These are phyloP conservation scores for Ooceraea biroi DNA, from an alignment of 1,140 invertebrate species.

Conservation along the genomic window DNA sequence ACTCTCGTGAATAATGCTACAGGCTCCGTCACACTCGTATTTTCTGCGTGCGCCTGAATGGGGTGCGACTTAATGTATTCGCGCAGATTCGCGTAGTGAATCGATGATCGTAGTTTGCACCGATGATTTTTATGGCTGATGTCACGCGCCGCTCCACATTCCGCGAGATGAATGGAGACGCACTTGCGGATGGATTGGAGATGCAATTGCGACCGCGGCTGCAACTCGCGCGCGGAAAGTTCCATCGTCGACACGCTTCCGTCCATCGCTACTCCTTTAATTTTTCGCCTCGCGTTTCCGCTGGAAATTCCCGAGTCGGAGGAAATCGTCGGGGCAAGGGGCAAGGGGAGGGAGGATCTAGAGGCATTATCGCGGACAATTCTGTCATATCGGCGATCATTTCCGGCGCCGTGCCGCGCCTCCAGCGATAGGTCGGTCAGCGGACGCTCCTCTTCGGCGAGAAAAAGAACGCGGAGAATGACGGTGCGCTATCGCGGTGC, in stretches of 20 bases:
- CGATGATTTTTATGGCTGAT: too few relatives aligned
- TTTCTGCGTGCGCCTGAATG: neutral
- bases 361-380: neutral
- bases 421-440: neutral
- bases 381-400: slow-evolving; percentile 15
- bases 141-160: too few relatives aligned
- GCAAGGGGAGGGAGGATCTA: too few relatives aligned
- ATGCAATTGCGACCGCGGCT: too few relatives aligned
- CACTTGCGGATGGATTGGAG: too few relatives aligned
- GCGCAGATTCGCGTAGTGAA: neutral
- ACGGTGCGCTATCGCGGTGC: slow-evolving; percentile 10
- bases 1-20: slow-evolving; percentile 12
- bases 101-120: too few relatives aligned
- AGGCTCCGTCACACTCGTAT: neutral
- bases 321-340: too few relatives aligned
- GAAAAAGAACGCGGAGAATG: slow-evolving; percentile 18
- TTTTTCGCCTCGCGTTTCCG: neutral
- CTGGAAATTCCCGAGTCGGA: neutral
- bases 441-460: too few relatives aligned
- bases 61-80: slow-evolving; percentile 8
- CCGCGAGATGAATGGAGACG: too few relatives aligned
- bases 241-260: too few relatives aligned
- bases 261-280: too few relatives aligned
- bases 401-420: slow-evolving; percentile 20
- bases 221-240: too few relatives aligned